Conservation (phyloP, 2,113 vertebrate genomes). For the Ahaetulla prasina region DNA sequence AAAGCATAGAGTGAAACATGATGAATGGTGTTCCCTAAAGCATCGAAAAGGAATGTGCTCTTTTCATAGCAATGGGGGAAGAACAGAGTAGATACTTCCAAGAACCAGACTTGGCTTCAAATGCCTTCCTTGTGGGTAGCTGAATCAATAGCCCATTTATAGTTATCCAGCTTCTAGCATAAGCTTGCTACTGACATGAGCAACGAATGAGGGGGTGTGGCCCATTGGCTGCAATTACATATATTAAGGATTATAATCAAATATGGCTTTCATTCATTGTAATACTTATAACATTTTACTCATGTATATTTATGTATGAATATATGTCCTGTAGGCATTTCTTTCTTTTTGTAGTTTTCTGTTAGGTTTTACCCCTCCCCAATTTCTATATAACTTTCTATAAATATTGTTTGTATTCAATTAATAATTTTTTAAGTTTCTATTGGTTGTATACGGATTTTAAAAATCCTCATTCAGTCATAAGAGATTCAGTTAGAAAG, state of each 20-base stretch:
- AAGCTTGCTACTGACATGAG: not conserved
- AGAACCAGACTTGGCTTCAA: not conserved
- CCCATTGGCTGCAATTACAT: too few species aligned
- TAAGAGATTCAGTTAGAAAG: not conserved
- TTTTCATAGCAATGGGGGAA: not conserved
- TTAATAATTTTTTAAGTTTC: not conserved
- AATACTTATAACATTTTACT: not conserved
- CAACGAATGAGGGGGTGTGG: not conserved
- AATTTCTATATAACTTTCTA: not conserved
- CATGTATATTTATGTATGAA: not conserved
- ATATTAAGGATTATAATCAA: not conserved
- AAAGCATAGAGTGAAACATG: not conserved
- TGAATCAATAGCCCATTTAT: not conserved
- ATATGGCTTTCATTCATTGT: not conserved
- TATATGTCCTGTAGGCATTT: not conserved
- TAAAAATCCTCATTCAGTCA: not conserved
- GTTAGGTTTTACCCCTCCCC: not conserved
- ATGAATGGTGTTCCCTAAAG: not conserved
- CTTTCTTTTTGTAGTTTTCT: not conserved
- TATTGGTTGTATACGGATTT: not conserved
- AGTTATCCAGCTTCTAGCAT: not conserved
- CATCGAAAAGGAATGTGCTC: not conserved
- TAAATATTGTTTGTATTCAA: not conserved
- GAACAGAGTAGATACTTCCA: not conserved
- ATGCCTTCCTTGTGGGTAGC: not conserved